Base-by-base conservation (phyloP, 2,888 invertebrate species). In the Scrobipalpa costella region DNA sequence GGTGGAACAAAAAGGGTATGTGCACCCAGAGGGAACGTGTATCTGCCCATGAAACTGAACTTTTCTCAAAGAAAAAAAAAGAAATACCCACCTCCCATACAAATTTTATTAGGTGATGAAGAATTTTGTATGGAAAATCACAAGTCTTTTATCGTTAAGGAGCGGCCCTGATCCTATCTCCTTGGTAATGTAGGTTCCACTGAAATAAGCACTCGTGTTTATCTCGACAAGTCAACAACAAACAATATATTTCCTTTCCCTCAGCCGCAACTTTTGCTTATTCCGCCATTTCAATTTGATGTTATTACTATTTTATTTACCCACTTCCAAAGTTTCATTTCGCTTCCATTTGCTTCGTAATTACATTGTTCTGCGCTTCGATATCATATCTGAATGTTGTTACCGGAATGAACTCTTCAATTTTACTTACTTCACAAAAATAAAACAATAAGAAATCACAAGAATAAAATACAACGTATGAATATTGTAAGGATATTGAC, bases 211-310 rank as follows among this genome's bases (percentile, higher is more conserved):
- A 13, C 13, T 44, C 44, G 15, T 44, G 44, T 44, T 44, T 44
- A n/a, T n/a, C 44, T 44, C 15, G 7, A n/a, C 44, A 15, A 44
- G n/a, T 44, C 44, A 44, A 44, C 44, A 44, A 44, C 15, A 15
- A 44, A 44, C 15, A 44, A 15, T 44, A 44, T n/a, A 15, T 44
- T 44, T 44, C 15, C 44, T 44, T 44, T 44, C 44, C 15, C 6
- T 44, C n/a, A 44, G 44, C n/a, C 44, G n/a, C 44, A 44, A 44
- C 44, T 44, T 44, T n/a, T 44, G 44, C 44, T 44, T 44, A 44
- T 44, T 44, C 36, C 21, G 17, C 15, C 58, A 40, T 17, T 58
- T 58, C 38, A 58, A 40, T 58, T 58, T 40, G n/a, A 58, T 58
- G 36, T 58, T 38, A 38, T 58, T 38, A 38, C 38, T 38, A 58